phyloP scores from a whole-genome alignment of 2,113 vertebrate genomes.

The Platysteira castanea region DNA sequence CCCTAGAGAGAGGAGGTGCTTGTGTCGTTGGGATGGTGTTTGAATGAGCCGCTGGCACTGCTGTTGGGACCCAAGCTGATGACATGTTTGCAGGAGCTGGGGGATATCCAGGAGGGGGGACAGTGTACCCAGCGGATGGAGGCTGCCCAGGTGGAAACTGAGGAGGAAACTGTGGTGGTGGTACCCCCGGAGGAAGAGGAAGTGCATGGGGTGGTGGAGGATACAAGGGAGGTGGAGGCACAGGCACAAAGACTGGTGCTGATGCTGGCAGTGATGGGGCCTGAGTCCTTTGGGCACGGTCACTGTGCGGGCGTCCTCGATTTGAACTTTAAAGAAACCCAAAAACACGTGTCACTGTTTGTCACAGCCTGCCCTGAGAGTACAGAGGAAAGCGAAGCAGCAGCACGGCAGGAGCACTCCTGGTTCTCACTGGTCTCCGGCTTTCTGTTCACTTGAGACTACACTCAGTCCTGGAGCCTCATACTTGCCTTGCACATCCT shows the following conservation, averaged over 20 bases:
- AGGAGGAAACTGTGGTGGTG: slow-evolving; percentile 80
- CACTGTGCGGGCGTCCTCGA: slow-evolving; percentile 78
- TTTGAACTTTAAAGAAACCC: slow-evolving; percentile 75
- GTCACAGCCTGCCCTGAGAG: slow-evolving; percentile 1
- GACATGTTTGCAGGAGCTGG: slow-evolving; percentile 82
- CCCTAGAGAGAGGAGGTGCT: slow-evolving; percentile 86
- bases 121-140: slow-evolving; percentile 79
- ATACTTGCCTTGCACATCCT: background rate
- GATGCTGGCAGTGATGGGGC: slow-evolving; percentile 75
- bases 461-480: background rate
- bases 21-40: slow-evolving; percentile 77
- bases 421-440: background rate
- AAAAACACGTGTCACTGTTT: slow-evolving; percentile 65
- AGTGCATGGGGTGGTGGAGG: slow-evolving; percentile 82
- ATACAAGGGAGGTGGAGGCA: slow-evolving; percentile 79
- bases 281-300: slow-evolving; percentile 78
- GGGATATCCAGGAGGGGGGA: slow-evolving; percentile 89
- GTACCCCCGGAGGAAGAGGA: slow-evolving; percentile 82
- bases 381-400: background rate
- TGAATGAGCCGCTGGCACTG: slow-evolving; percentile 78
- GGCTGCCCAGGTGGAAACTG: slow-evolving; percentile 86
- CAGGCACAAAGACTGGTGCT: slow-evolving; percentile 79
- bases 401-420: background rate
- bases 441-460: background rate
- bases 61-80: slow-evolving; percentile 83